A percentile compares a stretch with the other conserved stretches of the same genome.
Evolutionary conservation across 1,140 invertebrate species (phyloP).

Genomic region (Caenorhabditis latens): DNA sequence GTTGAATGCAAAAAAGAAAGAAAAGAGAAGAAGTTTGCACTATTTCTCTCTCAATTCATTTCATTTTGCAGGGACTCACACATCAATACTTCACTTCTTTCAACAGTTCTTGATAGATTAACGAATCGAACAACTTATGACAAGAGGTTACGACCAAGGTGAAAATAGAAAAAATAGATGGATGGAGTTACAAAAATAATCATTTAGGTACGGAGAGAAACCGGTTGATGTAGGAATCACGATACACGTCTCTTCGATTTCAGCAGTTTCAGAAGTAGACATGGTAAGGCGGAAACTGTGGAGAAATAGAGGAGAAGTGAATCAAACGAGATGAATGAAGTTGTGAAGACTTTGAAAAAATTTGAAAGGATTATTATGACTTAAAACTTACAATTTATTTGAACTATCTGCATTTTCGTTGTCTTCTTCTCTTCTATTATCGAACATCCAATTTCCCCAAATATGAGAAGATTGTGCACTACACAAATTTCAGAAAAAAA

Average conservation of each 20-base stretch:
- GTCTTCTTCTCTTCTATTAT: too few relatives aligned
- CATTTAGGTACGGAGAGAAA: constrained; percentile 86
- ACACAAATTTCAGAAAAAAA: too few relatives aligned
- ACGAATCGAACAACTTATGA: constrained; percentile 83
- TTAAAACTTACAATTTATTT: too few relatives aligned
- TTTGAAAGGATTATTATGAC: too few relatives aligned
- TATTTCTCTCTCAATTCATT: background rate
- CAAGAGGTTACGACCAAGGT: constrained; percentile 94
- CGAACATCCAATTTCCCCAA: too few relatives aligned
- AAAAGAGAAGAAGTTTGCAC: background rate
- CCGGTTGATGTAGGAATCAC: constrained; percentile 77
- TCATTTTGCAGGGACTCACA: constrained; percentile 46
- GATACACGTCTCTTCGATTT: constrained; percentile 75
- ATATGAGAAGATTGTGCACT: too few relatives aligned
- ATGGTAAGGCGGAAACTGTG: constrained; percentile 68
- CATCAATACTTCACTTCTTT: constrained; percentile 63
- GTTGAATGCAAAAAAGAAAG: constrained; percentile 7
- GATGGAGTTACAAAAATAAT: background rate
- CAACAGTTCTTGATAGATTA: constrained; percentile 70
- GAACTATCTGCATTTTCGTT: too few relatives aligned
- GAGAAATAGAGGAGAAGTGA: background rate
- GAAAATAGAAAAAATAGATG: background rate
- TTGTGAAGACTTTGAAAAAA: too few relatives aligned
- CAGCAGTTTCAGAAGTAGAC: constrained; percentile 75
- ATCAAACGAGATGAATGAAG: too few relatives aligned